Base-by-base conservation (phyloP, 2,888 invertebrate genomes). In the Lithophane socia region DNA sequence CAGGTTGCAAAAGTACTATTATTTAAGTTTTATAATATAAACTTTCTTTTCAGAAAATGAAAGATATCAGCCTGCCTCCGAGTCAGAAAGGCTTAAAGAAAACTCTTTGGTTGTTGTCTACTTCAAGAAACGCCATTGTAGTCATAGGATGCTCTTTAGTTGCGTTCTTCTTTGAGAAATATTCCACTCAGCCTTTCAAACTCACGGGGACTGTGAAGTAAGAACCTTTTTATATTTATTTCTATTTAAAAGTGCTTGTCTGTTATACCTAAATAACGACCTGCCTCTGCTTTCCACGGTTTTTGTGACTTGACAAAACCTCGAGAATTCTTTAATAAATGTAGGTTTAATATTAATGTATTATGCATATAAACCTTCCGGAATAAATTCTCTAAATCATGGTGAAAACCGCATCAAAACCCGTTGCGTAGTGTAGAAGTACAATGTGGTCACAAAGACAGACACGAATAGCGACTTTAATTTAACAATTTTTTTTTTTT, bases 51-150 rank as follows among this genome's bases (percentile, higher is more conserved):
- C 95, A 98, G 98, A 98, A 98, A 98, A 94, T 98, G 90, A 98
- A 98, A 93, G 98, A 98, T 79, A 89, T 98, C 4, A 97, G 97
- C 88, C 88, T 97, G 52, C 89, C 94, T 10, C 75, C 92, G 3
- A 91, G 90, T 79, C 94, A 93, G 67, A 95, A 95, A 87, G 92
- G 93, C 12, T 77, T 96, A 21, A 96, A 95, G 88, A 98, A 98
- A 90, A 90, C 97, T 7, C 93, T 98, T 37, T 99, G 99, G 98
- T 92, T 98, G 5, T 92, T 98, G 21, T 98, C 98, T 1, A 98
- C 98, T 0, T 98, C 98, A 0, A 97, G 99, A 78, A 99, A 99
- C 92, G 99, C 99, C 0, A 97, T 99, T 70, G 97, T 99, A 3
- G 99, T 99, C 0, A 95, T 99, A 13, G 88, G 97, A 0, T 98